These are phyloP conservation scores for Rattus norvegicus DNA, from an alignment of 2,113 vertebrate genomes.

Conservation along the genomic window DNA sequence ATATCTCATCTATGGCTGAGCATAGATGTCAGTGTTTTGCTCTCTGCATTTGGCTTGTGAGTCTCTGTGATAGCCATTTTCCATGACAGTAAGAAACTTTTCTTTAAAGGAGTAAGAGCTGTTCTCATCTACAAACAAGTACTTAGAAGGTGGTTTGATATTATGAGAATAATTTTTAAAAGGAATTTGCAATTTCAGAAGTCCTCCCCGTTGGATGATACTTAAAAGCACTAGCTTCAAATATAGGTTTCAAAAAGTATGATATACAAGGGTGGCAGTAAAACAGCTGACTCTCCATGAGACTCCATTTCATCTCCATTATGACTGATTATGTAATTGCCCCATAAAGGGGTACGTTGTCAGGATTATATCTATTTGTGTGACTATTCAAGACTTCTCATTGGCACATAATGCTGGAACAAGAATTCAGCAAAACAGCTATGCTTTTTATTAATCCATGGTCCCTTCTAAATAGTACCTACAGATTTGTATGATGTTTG, in stretches of 20 bases:
- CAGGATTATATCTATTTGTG: neutral
- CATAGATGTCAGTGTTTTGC: neutral
- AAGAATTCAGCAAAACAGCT: neutral
- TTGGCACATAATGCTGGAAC: neutral
- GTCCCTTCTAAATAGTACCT: neutral
- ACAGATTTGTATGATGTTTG: neutral
- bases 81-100: neutral
- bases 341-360: neutral
- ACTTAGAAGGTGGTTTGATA: neutral
- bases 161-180: neutral
- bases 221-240: neutral
- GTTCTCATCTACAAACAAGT: neutral
- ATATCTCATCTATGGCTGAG: no score
- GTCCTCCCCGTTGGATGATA: neutral
- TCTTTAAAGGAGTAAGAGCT: neutral
- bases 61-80: neutral
- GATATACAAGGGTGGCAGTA: neutral
- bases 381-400: neutral
- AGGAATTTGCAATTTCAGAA: slow-evolving; percentile 9
- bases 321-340: neutral
- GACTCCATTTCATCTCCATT: neutral
- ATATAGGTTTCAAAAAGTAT: neutral
- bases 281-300: neutral
- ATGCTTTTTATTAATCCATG: neutral
- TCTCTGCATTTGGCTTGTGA: neutral